Evolutionary conservation across 2,888 invertebrate genomes (phyloP).

Genomic region (Stratiomys singularior): DNA sequence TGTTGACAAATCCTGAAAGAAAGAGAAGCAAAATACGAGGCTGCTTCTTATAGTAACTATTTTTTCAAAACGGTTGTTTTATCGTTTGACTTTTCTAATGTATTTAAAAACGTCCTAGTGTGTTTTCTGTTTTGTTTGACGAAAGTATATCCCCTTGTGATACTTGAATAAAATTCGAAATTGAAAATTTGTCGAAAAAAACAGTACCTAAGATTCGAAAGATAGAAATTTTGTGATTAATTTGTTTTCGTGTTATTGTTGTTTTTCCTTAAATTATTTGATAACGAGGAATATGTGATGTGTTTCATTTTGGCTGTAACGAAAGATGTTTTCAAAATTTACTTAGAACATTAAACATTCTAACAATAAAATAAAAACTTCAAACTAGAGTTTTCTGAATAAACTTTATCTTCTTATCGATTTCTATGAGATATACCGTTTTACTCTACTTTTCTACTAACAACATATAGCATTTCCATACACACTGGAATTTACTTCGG

Average conservation of each 20-base stretch:
- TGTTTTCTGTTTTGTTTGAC: constrained; percentile 8
- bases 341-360: background rate
- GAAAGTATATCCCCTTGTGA: constrained; percentile 32
- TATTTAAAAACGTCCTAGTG: background rate
- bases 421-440: constrained; percentile 5
- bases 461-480: background rate
- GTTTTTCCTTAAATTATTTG: constrained; percentile 34
- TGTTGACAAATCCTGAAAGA: constrained; percentile 12
- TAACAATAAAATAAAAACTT: background rate
- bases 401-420: constrained; percentile 24
- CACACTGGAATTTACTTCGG: constrained; percentile 5
- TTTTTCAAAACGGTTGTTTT: background rate
- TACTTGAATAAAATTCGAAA: constrained; percentile 39
- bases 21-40: background rate
- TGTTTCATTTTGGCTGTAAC: constrained; percentile 29
- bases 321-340: constrained; percentile 14
- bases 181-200: constrained; percentile 13
- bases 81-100: background rate
- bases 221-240: constrained; percentile 33
- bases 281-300: constrained; percentile 31
- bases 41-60: constrained; percentile 4
- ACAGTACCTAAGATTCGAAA: constrained; percentile 29
- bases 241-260: constrained; percentile 34
- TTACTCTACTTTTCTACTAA: constrained; percentile 17
- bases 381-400: background rate